Conservation (phyloP, 2,888 invertebrate genomes). For the Amitus sp. region DNA sequence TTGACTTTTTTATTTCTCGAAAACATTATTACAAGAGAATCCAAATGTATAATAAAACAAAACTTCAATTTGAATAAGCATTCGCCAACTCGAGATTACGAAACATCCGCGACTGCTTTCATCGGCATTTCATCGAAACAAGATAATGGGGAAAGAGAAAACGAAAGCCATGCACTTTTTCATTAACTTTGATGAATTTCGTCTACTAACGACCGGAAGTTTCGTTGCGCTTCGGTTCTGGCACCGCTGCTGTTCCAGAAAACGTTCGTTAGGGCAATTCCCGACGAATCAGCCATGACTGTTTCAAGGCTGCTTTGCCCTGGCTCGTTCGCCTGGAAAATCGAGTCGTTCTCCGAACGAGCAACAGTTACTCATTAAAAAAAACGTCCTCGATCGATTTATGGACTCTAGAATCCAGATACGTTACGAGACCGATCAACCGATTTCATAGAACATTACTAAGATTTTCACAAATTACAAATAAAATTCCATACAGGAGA, state of each 20-base stretch:
- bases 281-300: slow-evolving; percentile 34
- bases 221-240: slow-evolving; percentile 26
- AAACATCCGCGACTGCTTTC: no score
- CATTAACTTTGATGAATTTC: background rate
- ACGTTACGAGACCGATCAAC: no score
- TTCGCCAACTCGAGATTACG: no score
- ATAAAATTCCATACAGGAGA: no score
- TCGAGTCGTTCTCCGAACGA: slow-evolving; percentile 13
- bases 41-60: no score
- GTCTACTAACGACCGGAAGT: slow-evolving; percentile 5
- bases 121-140: no score
- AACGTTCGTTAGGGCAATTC: slow-evolving; percentile 26
- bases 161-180: background rate
- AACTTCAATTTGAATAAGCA: no score
- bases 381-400: background rate
- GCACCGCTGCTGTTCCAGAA: slow-evolving; percentile 17
- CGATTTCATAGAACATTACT: no score
- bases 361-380: background rate
- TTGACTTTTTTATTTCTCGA: no score
- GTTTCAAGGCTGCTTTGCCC: slow-evolving; percentile 29
- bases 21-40: no score
- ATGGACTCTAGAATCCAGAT: no score
- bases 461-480: no score
- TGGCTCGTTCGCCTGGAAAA: slow-evolving; percentile 34
- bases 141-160: background rate